Conservation (phyloP, 30 jellyfish, hydroid and myxozoan genomes). For the Catostylus mosaicus region DNA sequence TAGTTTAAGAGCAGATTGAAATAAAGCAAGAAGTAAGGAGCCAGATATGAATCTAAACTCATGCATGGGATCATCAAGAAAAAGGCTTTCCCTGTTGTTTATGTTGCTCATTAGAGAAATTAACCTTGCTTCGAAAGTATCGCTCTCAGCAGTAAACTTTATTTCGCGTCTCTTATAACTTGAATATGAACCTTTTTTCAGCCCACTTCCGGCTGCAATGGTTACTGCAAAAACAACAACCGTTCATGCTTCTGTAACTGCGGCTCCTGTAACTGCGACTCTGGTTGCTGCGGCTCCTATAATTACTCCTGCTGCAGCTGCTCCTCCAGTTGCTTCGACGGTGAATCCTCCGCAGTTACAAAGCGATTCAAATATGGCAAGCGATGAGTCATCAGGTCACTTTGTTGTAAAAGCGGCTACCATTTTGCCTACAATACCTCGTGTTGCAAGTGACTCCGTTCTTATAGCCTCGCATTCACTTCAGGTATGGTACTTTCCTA, state of each 20-base stretch:
- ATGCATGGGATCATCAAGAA: too few relatives aligned
- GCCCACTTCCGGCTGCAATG: slow-evolving; percentile 35
- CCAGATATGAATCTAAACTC: too few relatives aligned
- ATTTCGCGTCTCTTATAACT: not conserved
- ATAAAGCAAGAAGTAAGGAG: too few relatives aligned
- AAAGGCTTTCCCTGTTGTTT: too few relatives aligned
- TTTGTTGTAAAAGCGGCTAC: not conserved
- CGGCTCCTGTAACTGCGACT: not conserved
- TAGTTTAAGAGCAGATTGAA: too few relatives aligned
- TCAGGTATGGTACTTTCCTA: slow-evolving; percentile 12
- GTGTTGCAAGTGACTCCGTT: slow-evolving; percentile 27
- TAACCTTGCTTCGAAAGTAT: too few relatives aligned
- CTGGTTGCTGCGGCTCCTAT: not conserved
- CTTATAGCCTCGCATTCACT: slow-evolving; percentile 14
- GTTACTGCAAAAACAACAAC: not conserved
- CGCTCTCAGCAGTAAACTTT: too few relatives aligned
- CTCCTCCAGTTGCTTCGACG: not conserved
- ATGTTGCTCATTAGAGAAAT: too few relatives aligned
- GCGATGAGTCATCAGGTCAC: not conserved
- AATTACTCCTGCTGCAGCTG: slow-evolving; percentile 15
- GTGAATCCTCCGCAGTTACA: not conserved
- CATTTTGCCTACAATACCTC: slow-evolving; percentile 3
- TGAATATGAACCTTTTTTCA: not conserved
- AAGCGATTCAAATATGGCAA: not conserved
- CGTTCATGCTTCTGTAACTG: not conserved